Conservation (phyloP, 2,797 vertebrate species). For the Myotis pilosus region DNA sequence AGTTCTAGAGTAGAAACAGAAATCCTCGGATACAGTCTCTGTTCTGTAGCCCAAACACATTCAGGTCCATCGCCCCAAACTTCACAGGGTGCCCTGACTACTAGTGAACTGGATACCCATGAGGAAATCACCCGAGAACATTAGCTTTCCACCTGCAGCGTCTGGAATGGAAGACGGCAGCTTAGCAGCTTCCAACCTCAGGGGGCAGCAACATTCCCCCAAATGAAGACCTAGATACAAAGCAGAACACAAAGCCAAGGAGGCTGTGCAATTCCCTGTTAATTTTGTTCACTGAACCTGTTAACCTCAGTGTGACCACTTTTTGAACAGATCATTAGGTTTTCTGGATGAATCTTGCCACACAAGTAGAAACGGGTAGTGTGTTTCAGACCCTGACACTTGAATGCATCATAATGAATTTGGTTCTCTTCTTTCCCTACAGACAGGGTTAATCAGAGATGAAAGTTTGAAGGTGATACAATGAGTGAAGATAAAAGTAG, state of each 20-base stretch:
- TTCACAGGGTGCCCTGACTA: constrained; percentile 11
- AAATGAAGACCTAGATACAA: background rate
- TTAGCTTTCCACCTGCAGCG: constrained; percentile 22
- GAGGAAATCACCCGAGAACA: constrained; percentile 36
- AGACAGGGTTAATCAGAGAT: background rate
- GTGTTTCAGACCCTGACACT: background rate
- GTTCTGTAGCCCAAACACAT: constrained; percentile 4
- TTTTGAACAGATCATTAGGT: constrained; percentile 40
- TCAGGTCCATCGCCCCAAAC: background rate
- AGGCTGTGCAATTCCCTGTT: constrained; percentile 29
- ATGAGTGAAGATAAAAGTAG: background rate
- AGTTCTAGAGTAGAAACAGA: constrained; percentile 14
- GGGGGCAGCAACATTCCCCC: background rate
- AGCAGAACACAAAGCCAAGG: constrained; percentile 44
- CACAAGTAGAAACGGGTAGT: background rate
- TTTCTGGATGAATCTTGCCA: constrained; percentile 1
- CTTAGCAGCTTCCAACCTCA: constrained; percentile 9
- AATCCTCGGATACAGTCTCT: constrained; percentile 7
- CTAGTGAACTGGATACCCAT: constrained; percentile 23
- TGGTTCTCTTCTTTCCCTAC: background rate
- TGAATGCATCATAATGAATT: background rate
- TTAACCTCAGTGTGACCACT: background rate
- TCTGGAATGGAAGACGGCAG: background rate
- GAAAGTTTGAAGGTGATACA: background rate
- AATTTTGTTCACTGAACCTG: constrained; percentile 46